Evolutionary conservation across 2,888 invertebrate species (phyloP).

Genomic region (Leistus spinibarbis): DNA sequence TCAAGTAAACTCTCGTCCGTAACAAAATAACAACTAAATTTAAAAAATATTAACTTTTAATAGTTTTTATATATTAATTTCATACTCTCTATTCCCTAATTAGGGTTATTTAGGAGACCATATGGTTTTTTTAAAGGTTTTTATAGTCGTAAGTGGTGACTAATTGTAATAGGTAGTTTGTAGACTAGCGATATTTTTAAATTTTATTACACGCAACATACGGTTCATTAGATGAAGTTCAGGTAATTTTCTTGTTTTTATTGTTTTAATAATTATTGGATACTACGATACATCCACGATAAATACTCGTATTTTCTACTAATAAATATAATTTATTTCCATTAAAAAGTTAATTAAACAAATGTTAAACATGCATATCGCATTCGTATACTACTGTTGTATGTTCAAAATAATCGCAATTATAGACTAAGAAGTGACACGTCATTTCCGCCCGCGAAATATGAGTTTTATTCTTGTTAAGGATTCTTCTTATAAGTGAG

Average conservation of each 20-base stretch:
- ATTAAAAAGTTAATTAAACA: background rate
- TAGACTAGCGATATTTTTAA: conserved; percentile 2
- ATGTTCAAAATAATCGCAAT: too few species aligned
- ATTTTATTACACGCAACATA: conserved; percentile 27
- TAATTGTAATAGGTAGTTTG: background rate
- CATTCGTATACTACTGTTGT: background rate
- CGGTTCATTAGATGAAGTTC: conserved; percentile 25
- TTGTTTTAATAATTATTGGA: background rate
- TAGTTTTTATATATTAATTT: background rate
- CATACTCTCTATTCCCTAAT: background rate
- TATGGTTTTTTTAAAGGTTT: background rate
- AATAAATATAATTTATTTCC: background rate
- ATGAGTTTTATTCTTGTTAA: too few species aligned
- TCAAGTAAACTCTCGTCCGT: too few species aligned
- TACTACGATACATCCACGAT: background rate
- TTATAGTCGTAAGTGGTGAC: background rate
- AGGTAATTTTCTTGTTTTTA: background rate
- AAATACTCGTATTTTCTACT: background rate
- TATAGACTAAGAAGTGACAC: too few species aligned
- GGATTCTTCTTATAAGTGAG: too few species aligned
- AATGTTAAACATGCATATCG: background rate
- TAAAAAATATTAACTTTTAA: background rate
- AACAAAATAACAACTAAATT: too few species aligned
- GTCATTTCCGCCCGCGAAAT: too few species aligned
- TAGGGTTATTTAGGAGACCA: background rate